A percentile compares a stretch with the other conserved stretches of the same genome.
Evolutionary conservation across 2,797 vertebrate genomes (phyloP).

Genomic region (Apogon talboti): DNA sequence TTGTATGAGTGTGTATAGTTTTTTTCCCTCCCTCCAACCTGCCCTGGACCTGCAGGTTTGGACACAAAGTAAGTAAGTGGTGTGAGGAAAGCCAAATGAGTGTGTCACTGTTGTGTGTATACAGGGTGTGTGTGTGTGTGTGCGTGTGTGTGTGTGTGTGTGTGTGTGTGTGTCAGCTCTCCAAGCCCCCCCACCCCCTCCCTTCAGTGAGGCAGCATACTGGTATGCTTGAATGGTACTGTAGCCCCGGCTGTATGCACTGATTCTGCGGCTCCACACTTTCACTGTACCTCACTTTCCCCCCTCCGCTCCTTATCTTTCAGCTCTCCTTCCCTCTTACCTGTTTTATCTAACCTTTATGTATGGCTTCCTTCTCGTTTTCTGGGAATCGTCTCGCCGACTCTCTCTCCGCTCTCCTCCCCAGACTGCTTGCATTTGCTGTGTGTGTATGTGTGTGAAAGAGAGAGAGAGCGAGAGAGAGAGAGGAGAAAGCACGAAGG

Average conservation of each 20-base stretch:
- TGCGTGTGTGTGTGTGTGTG: slow-evolving; percentile 36
- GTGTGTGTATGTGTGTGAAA: slow-evolving; percentile 30
- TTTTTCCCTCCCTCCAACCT: slow-evolving; percentile 38
- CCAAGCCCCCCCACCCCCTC: slow-evolving; percentile 15
- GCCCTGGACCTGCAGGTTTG: slow-evolving; percentile 43
- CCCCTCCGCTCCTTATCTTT: slow-evolving; percentile 24
- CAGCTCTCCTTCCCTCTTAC: slow-evolving; percentile 19
- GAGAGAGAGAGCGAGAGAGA: slow-evolving; percentile 24
- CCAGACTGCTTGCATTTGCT: slow-evolving; percentile 32
- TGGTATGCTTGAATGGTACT: slow-evolving; percentile 79
- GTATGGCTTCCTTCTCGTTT: slow-evolving; percentile 39
- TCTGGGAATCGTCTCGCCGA: slow-evolving; percentile 39
- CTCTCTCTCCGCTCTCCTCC: slow-evolving; percentile 39
- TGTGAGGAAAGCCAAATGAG: slow-evolving; percentile 32
- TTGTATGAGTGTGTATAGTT: neutral
- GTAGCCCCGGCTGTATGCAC: slow-evolving; percentile 65
- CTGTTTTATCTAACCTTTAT: slow-evolving; percentile 27
- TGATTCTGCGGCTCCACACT: slow-evolving; percentile 36
- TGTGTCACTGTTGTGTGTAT: slow-evolving; percentile 39
- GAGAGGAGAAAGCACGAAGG: slow-evolving; percentile 29
- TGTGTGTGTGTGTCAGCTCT: slow-evolving; percentile 10
- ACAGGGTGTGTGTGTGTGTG: slow-evolving; percentile 27
- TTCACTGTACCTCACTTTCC: slow-evolving; percentile 34
- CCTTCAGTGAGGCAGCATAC: slow-evolving; percentile 64
- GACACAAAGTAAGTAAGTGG: slow-evolving; percentile 49